These are phyloP conservation scores for Dastarcus helophoroides DNA, from an alignment of 2,888 invertebrate genomes.

Conservation along the genomic window DNA sequence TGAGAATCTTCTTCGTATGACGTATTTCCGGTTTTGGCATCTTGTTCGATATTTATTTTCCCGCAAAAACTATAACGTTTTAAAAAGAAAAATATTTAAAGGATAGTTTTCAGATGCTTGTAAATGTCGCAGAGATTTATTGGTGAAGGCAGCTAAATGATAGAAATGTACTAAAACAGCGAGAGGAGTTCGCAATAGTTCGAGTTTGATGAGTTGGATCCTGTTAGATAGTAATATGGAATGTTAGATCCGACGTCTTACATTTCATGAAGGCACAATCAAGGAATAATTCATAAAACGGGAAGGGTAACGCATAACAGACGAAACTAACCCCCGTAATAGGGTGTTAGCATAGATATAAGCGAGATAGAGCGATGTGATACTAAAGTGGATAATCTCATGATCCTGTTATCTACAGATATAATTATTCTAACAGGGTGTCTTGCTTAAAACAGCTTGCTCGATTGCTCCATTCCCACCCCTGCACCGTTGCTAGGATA, in stretches of 20 bases:
- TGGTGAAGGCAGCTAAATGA: no score
- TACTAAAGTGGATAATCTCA: constrained; percentile 39
- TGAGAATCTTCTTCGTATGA: no score
- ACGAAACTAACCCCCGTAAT: constrained; percentile 23
- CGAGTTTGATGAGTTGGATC: no score
- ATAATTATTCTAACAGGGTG: constrained; percentile 41
- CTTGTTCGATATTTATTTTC: no score
- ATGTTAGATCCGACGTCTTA: constrained; percentile 7
- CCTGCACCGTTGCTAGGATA: constrained; percentile 33
- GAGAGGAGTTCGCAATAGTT: no score
- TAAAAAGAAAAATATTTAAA: no score
- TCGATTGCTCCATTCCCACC: constrained; percentile 23
- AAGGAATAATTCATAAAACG: constrained; percentile 26
- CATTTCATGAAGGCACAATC: constrained; percentile 23
- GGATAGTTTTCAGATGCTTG: no score
- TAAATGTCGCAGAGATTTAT: no score
- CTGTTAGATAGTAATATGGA: no score
- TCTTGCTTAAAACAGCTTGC: constrained; percentile 41
- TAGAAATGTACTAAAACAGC: no score
- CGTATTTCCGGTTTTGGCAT: no score
- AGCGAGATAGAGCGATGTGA: constrained; percentile 34
- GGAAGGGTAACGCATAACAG: constrained; percentile 22
- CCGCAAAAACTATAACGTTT: no score
- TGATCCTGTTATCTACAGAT: constrained; percentile 40
- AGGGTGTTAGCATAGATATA: constrained; percentile 33